Conservation (phyloP, 2,113 vertebrate species). For the Athene cunicularia region DNA sequence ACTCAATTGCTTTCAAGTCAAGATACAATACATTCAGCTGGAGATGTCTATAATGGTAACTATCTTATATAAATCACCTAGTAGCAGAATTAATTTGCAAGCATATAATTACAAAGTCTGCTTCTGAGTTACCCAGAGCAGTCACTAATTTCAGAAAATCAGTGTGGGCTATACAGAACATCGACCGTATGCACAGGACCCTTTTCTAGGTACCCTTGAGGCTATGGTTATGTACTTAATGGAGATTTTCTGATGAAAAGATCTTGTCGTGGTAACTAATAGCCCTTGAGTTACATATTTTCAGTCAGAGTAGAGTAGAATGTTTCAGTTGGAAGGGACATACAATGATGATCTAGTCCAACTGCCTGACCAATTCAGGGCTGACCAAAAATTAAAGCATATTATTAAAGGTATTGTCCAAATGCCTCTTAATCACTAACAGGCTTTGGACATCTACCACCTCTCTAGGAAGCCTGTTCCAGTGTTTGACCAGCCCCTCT, state of each 20-base stretch:
- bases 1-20: neutral
- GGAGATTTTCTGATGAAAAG: neutral
- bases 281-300: neutral
- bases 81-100: neutral
- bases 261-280: neutral
- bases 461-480: neutral
- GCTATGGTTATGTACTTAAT: neutral
- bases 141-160: neutral
- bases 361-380: neutral
- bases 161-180: neutral
- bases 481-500: neutral
- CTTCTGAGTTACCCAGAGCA: neutral
- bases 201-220: neutral
- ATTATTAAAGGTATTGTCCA: neutral
- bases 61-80: neutral
- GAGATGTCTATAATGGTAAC: neutral
- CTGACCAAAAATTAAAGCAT: neutral
- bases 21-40: neutral
- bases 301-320: neutral
- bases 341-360: neutral
- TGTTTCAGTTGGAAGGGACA: neutral
- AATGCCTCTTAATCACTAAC: accelerated
- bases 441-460: accelerated
- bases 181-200: neutral
- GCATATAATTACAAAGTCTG: neutral